A percentile compares a stretch with the other conserved stretches of the same genome.
Conservation (phyloP, 2,888 invertebrate genomes). For the Napeogenes inachia region DNA sequence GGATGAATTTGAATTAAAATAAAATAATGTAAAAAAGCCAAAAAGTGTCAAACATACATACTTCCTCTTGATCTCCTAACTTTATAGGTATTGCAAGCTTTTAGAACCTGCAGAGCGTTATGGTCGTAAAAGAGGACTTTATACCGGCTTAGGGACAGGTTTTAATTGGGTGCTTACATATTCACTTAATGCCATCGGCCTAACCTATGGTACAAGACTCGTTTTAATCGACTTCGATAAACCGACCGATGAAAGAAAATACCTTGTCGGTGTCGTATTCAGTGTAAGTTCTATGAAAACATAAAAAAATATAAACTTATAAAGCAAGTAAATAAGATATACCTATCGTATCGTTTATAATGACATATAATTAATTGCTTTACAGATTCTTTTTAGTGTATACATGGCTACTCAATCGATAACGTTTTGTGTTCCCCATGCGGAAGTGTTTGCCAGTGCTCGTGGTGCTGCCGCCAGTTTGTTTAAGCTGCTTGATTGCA, state of each 20-base stretch:
- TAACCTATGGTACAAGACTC: slow-evolving; percentile 86
- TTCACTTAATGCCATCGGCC: slow-evolving; percentile 83
- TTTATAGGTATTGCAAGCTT: slow-evolving; percentile 69
- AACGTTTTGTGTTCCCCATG: slow-evolving; percentile 85
- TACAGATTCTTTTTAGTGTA: slow-evolving; percentile 83
- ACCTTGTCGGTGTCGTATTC: slow-evolving; percentile 82
- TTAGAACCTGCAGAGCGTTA: slow-evolving; percentile 80
- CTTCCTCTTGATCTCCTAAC: neutral
- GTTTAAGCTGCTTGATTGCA: slow-evolving; percentile 83
- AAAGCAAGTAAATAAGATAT: neutral
- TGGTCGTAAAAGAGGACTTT: slow-evolving; percentile 81
- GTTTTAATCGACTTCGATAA: slow-evolving; percentile 79
- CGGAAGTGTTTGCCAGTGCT: slow-evolving; percentile 85
- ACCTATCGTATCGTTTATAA: neutral
- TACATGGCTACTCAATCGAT: slow-evolving; percentile 87
- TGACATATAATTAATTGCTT: neutral
- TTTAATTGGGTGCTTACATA: slow-evolving; percentile 87
- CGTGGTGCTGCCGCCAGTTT: slow-evolving; percentile 84
- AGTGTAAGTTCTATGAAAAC: slow-evolving; percentile 72
- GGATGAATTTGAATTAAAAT: neutral
- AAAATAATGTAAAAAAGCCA: neutral
- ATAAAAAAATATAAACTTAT: too few species aligned
- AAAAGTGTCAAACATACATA: neutral
- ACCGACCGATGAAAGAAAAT: slow-evolving; percentile 76
- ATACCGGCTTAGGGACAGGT: slow-evolving; percentile 83